Conservation (phyloP, 2,888 invertebrate genomes). For the Zygaena filipendulae region DNA sequence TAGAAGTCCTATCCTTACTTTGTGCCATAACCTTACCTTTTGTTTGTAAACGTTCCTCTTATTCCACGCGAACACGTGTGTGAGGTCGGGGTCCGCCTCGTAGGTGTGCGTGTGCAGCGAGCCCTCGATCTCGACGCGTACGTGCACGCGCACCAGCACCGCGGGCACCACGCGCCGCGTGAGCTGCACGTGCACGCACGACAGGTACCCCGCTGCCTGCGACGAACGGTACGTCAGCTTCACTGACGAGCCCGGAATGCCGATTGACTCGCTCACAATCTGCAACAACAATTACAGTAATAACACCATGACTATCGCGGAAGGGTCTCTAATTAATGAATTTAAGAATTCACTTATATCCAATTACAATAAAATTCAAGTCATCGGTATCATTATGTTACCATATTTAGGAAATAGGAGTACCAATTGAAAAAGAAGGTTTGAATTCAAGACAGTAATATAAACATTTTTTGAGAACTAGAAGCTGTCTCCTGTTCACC, state of each 20-base stretch:
- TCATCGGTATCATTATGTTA: too few relatives aligned
- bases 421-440: too few relatives aligned
- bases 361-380: too few relatives aligned
- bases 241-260: slow-evolving; percentile 92
- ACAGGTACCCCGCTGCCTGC: slow-evolving; percentile 93
- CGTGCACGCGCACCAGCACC: slow-evolving; percentile 88
- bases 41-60: slow-evolving; percentile 97
- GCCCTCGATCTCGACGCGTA: slow-evolving; percentile 93
- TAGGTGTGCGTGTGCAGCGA: slow-evolving; percentile 91
- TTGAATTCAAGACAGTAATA: not conserved
- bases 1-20: too few relatives aligned
- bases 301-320: too few relatives aligned
- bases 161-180: slow-evolving; percentile 84
- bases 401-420: too few relatives aligned
- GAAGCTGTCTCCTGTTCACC: slow-evolving; percentile 46
- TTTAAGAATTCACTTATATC: too few relatives aligned
- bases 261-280: slow-evolving; percentile 97
- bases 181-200: slow-evolving; percentile 90
- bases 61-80: slow-evolving; percentile 98
- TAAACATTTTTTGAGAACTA: not conserved
- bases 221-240: slow-evolving; percentile 96
- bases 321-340: too few relatives aligned
- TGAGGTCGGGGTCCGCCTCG: slow-evolving; percentile 95
- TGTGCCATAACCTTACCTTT: too few relatives aligned
- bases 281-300: slow-evolving; percentile 33